Percentiles rank a stretch among this genome's conserved stretches.
These are phyloP conservation scores for Cinara cedri DNA, from an alignment of 2,888 invertebrate genomes.

Conservation along the genomic window DNA sequence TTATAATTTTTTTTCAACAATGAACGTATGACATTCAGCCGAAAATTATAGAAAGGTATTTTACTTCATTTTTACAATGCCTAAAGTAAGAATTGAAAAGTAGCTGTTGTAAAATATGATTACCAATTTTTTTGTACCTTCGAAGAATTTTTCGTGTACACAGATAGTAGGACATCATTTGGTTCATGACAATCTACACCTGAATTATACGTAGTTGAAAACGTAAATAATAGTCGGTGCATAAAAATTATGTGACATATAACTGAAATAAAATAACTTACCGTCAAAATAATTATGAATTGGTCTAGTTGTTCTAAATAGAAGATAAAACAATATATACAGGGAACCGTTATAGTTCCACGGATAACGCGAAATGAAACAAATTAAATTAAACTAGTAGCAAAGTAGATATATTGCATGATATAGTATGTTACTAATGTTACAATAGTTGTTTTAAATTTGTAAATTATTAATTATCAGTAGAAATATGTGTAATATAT, in stretches of 20 bases:
- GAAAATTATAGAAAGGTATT: constrained; percentile 14
- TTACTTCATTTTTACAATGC: constrained; percentile 11
- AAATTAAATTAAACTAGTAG: not conserved
- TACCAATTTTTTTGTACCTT: constrained; percentile 25
- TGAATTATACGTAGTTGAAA: no score
- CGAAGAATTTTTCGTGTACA: constrained; percentile 15
- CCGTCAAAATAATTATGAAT: no score
- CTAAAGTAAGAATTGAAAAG: constrained; percentile 20
- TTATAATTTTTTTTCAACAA: constrained; percentile 18
- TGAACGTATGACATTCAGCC: constrained; percentile 9
- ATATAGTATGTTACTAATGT: not conserved
- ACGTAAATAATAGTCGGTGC: no score
- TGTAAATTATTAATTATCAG: not conserved
- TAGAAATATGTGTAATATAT: not conserved
- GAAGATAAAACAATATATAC: no score
- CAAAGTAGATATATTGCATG: not conserved
- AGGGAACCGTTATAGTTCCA: no score
- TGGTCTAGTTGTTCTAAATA: no score
- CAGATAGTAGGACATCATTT: no score
- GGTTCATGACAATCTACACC: no score
- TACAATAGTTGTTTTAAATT: not conserved
- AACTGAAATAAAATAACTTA: no score
- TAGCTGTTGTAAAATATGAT: constrained; percentile 9
- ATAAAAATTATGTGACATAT: no score
- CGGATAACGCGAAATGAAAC: no score